phyloP scores from a whole-genome alignment of 1,140 invertebrate genomes.

The Cyphomyrmex costatus region DNA sequence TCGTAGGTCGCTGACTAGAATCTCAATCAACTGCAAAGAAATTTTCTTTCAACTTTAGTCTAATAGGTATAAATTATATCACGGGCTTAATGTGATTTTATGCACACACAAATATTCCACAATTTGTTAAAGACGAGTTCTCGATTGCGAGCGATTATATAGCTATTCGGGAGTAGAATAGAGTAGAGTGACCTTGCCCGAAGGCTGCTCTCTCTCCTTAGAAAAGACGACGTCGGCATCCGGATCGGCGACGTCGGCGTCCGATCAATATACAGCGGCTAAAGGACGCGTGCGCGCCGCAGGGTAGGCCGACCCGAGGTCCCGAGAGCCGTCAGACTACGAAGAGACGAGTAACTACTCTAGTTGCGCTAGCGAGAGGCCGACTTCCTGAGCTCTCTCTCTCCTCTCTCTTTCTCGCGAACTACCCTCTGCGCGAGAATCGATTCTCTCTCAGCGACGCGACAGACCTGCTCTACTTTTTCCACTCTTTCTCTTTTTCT shows the following conservation, averaged over 20 bases:
- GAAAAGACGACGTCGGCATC: constrained; percentile 58
- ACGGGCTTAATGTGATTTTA: not conserved
- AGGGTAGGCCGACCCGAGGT: constrained; percentile 69
- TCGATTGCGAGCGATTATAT: not conserved
- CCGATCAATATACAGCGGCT: constrained; percentile 77
- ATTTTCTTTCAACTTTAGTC: not conserved
- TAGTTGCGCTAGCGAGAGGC: constrained; percentile 65
- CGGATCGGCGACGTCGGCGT: constrained; percentile 82
- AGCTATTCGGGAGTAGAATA: constrained; percentile 45
- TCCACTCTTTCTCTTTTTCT: constrained; percentile 43
- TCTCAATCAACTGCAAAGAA: not conserved
- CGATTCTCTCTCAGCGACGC: constrained; percentile 42
- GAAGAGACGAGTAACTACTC: constrained; percentile 59
- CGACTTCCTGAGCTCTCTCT: constrained; percentile 32
- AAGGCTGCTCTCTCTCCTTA: constrained; percentile 47
- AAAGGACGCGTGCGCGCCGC: constrained; percentile 50
- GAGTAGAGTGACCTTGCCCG: constrained; percentile 75
- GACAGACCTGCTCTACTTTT: constrained; percentile 56
- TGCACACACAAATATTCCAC: not conserved
- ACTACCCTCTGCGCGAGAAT: constrained; percentile 43
- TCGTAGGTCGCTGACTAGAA: not conserved
- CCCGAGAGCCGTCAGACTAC: constrained; percentile 64
- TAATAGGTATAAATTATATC: not conserved
- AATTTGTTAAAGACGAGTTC: not conserved
- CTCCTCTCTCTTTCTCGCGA: constrained; percentile 10